Evolutionary conservation across 1,140 invertebrate species (phyloP).

Genomic region (Hypothenemus hampei): DNA sequence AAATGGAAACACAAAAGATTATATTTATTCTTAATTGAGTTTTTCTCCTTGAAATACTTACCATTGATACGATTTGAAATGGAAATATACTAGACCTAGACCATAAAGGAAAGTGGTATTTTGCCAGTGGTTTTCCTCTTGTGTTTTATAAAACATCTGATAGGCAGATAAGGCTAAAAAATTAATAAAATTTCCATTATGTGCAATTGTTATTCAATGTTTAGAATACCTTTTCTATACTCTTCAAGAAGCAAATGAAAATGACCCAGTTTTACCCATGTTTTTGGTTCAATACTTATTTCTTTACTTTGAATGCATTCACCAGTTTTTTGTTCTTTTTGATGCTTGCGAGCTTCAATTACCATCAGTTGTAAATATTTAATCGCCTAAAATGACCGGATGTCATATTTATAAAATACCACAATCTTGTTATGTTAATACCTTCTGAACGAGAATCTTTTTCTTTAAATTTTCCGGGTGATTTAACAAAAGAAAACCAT

Average conservation of each 20-base stretch:
- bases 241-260: conserved; percentile 87
- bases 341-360: conserved; percentile 65
- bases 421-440: conserved; percentile 34
- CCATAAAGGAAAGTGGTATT: conserved; percentile 90
- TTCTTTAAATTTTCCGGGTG: conserved; percentile 70
- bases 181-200: not conserved
- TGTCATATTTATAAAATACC: not conserved
- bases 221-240: conserved; percentile 74
- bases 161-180: conserved; percentile 87
- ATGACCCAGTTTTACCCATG: conserved; percentile 90
- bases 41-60: too few relatives aligned
- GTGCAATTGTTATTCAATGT: not conserved
- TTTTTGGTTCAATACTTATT: conserved; percentile 80
- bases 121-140: conserved; percentile 78
- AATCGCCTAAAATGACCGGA: conserved; percentile 53
- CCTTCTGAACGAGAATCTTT: conserved; percentile 71
- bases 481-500: conserved; percentile 77
- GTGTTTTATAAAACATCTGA: conserved; percentile 80
- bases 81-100: conserved; percentile 89
- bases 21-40: too few relatives aligned
- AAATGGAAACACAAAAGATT: too few relatives aligned
- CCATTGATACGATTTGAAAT: conserved; percentile 93
- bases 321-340: conserved; percentile 51
- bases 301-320: conserved; percentile 51
- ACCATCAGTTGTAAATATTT: conserved; percentile 81